These are phyloP conservation scores for Pipra filicauda DNA, from an alignment of 2,113 vertebrate genomes.

Conservation along the genomic window DNA sequence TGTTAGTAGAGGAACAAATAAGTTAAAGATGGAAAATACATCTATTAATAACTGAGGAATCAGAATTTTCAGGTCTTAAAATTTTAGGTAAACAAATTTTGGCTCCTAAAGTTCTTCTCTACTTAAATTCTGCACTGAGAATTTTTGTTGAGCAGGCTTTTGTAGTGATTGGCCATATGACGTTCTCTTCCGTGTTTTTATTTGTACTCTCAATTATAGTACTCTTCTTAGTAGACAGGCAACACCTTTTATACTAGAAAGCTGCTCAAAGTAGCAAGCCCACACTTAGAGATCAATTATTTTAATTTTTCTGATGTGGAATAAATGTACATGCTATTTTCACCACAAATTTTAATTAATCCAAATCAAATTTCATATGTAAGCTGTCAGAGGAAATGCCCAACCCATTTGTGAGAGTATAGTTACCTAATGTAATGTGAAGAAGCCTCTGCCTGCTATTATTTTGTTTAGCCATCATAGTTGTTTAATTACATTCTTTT, in stretches of 20 bases:
- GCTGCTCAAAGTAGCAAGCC: background rate
- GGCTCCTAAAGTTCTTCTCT: background rate
- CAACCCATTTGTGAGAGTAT: background rate
- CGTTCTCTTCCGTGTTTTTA: background rate
- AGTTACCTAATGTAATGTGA: background rate
- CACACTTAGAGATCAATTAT: background rate
- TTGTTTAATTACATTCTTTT: conserved; percentile 58
- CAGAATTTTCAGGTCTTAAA: background rate
- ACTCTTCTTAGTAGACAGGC: background rate
- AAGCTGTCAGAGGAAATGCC: conserved; percentile 24
- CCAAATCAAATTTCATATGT: background rate
- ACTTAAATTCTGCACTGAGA: background rate
- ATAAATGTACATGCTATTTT: background rate
- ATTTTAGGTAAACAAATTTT: background rate
- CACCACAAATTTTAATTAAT: conserved; percentile 33
- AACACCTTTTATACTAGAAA: background rate
- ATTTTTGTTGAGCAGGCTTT: background rate
- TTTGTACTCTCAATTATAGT: background rate
- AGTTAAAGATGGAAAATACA: background rate
- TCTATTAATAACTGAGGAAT: background rate
- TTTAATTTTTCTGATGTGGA: conserved; percentile 20
- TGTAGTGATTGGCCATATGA: background rate
- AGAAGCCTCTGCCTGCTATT: conserved; percentile 43
- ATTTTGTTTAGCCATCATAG: conserved; percentile 32
- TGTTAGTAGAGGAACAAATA: background rate